These are phyloP conservation scores for Fistularia tabacaria DNA, from an alignment of 2,797 vertebrate species.

Conservation along the genomic window DNA sequence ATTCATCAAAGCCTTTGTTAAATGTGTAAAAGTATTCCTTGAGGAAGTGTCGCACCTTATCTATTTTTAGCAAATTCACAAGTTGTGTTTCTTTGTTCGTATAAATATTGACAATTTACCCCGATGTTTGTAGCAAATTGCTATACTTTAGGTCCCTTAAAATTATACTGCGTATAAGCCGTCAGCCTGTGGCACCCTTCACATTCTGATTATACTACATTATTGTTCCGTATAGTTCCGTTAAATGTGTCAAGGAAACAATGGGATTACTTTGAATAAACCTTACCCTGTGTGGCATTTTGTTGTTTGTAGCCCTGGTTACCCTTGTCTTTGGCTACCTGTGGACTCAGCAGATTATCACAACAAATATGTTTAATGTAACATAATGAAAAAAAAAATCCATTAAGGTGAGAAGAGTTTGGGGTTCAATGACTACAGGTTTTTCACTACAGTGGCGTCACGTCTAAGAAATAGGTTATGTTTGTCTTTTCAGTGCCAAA, in stretches of 20 bases:
- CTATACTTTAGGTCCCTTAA: slow-evolving; percentile 63
- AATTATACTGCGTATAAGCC: slow-evolving; percentile 72
- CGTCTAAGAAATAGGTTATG: slow-evolving; percentile 25
- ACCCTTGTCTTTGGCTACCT: slow-evolving; percentile 4
- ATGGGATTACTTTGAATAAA: slow-evolving; percentile 9
- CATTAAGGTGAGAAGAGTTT: slow-evolving; percentile 5
- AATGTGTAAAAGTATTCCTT: slow-evolving; percentile 70
- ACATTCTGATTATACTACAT: slow-evolving; percentile 43
- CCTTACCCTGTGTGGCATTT: slow-evolving; percentile 3
- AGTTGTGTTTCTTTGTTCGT: slow-evolving; percentile 50
- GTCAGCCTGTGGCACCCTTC: slow-evolving; percentile 52
- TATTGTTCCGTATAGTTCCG: slow-evolving; percentile 38
- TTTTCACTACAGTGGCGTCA: slow-evolving; percentile 12
- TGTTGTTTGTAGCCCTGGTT: slow-evolving; percentile 25
- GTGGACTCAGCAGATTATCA: slow-evolving; percentile 4
- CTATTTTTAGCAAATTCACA: slow-evolving; percentile 64
- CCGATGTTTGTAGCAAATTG: slow-evolving; percentile 74
- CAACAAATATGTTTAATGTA: slow-evolving; percentile 26
- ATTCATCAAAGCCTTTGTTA: slow-evolving; percentile 52
- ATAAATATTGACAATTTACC: slow-evolving; percentile 49
- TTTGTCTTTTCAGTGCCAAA: slow-evolving; percentile 53
- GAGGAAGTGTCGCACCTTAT: slow-evolving; percentile 77
- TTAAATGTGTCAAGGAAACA: slow-evolving; percentile 19
- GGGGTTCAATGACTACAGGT: slow-evolving; percentile 7
- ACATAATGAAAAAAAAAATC: slow-evolving; percentile 22